Evolutionary conservation across 1,140 invertebrate genomes (phyloP).

Genomic region (Atopsyche davidsoni): DNA sequence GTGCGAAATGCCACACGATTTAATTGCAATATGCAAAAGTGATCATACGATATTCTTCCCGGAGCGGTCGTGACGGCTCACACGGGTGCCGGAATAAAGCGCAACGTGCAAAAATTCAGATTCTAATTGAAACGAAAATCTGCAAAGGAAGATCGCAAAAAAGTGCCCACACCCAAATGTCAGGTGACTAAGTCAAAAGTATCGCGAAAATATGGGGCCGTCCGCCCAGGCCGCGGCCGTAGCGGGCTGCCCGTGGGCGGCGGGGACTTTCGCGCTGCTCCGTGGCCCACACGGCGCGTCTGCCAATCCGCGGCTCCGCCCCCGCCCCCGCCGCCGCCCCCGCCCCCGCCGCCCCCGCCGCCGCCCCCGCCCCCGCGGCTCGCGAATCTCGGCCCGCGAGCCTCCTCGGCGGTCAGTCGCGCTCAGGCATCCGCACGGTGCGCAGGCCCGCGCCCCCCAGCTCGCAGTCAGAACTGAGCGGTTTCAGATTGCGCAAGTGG

Average conservation of each 20-base stretch:
- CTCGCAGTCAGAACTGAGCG: not conserved
- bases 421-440: constrained; percentile 12
- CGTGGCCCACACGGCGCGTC: no score
- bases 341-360: not conserved
- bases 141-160: constrained; percentile 21
- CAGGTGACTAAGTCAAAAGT: constrained; percentile 19
- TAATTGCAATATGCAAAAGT: no score
- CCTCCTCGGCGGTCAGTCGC: constrained; percentile 18
- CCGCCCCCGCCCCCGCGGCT: not conserved
- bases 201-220: constrained; percentile 12
- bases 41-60: no score
- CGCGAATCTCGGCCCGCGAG: not conserved
- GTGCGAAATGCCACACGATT: no score
- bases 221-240: constrained; percentile 20
- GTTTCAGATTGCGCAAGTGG: not conserved
- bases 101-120: no score
- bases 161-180: constrained; percentile 9
- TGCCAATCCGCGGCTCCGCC: not conserved
- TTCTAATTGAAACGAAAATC: no score
- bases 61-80: no score
- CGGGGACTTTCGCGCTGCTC: not conserved
- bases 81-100: no score
- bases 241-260: not conserved
- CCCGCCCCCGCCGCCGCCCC: constrained; percentile 1
- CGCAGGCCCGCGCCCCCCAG: constrained; percentile 5